Percentiles rank a stretch among this genome's conserved stretches.
phyloP scores from a whole-genome alignment of 2,888 invertebrate genomes.

The Hirtodrosophila histrioides region DNA sequence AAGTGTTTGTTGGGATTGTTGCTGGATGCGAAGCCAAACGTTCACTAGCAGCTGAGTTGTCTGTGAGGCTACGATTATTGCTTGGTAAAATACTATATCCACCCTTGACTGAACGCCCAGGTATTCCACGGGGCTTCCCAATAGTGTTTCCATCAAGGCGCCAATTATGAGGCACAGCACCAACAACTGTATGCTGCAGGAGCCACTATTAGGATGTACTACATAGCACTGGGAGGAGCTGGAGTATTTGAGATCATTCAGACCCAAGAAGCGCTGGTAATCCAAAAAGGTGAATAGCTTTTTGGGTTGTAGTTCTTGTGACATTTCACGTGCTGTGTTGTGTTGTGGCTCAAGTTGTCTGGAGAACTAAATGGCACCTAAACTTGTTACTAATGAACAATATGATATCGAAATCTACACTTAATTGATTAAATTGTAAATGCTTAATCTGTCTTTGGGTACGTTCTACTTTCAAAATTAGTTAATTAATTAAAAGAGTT shows the following conservation, averaged over 20 bases:
- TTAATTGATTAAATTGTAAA: not conserved
- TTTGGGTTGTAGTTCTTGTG: not conserved
- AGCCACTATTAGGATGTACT: slow-evolving; percentile 13
- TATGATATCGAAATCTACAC: not conserved
- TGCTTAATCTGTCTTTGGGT: no score
- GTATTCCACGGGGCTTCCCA: not conserved
- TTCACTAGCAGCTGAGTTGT: slow-evolving; percentile 15
- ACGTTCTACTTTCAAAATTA: no score
- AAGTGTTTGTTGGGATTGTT: slow-evolving; percentile 16
- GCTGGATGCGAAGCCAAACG: slow-evolving; percentile 23
- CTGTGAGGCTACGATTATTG: not conserved
- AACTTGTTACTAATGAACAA: not conserved
- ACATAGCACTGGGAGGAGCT: slow-evolving; percentile 18
- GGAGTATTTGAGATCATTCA: slow-evolving; percentile 30
- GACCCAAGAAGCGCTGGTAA: slow-evolving; percentile 41
- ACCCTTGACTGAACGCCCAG: slow-evolving; percentile 8
- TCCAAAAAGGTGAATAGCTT: slow-evolving; percentile 9
- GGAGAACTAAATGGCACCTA: slow-evolving; percentile 13
- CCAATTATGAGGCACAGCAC: slow-evolving; percentile 7
- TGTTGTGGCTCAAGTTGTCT: slow-evolving; percentile 2
- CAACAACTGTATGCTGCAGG: slow-evolving; percentile 6
- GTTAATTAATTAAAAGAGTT: no score
- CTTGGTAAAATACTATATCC: slow-evolving; percentile 3
- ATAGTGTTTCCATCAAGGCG: not conserved
- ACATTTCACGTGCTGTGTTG: slow-evolving; percentile 11